Base-by-base conservation (phyloP, 2,888 invertebrate genomes). In the Pycnomerus fuliginosus region DNA sequence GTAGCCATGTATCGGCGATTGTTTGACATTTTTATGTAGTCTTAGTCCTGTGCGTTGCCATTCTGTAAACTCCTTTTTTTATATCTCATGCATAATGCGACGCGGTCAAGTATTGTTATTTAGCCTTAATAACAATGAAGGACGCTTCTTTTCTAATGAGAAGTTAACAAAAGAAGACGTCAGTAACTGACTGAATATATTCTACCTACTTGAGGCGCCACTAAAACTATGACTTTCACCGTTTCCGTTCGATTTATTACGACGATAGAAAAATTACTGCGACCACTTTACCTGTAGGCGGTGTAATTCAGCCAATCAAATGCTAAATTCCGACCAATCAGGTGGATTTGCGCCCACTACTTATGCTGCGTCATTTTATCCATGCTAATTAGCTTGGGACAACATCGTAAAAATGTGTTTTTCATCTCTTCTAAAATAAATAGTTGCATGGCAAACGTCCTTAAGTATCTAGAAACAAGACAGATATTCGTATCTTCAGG, bases 241-340 rank as follows among this genome's bases (percentile, higher is more conserved):
- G 14, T 23, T 14, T 23, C 12, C 31, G 31, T 30, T 28, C 29
- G 23, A 30, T 42, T 42, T 23, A 23, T 42, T 14, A 14, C 17
- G 13, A 43, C 29, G 16, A 16, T 14, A 34, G 11, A 37, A 37
- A 43, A 37, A 37, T 43, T 27, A 36, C 35, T 27, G 22, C 23
- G 17, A 29, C n/a, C 24, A 30, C 30, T 38, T 38, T 16, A 34
- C 33, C 39, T 53, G 57, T 57, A 53, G 57, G 57, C 53, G 57
- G 50, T 39, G 29, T 49, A 46, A 46, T 45, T 43, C 47, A 44
- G 38, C 57, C 55, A 57, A 57, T 55, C 48, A 41, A 41, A 46
- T 38, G 40, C 41, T 38, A 51, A 55, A 50, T 52, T 34, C 29
- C 45, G 31, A 45, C 51, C 51, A 51, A 51, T 51, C 42, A 20